Base-by-base conservation (phyloP, 2,888 invertebrate genomes). In the Polymixis flavicincta region DNA sequence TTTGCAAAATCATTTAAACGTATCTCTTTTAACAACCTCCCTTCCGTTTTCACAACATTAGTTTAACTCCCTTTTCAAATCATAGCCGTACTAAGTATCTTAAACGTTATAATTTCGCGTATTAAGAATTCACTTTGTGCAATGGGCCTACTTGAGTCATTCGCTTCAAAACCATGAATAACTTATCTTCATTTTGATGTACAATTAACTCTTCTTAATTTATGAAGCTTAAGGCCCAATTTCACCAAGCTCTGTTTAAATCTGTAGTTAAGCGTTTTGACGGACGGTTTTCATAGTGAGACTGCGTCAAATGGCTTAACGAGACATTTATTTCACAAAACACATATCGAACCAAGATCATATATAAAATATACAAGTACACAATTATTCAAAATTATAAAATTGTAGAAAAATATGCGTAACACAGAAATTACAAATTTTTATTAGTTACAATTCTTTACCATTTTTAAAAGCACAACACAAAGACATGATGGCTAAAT, bases 91-190 rank as follows among this genome's bases (percentile, higher is more conserved):
- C 67, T 72, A 59, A 78, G 69, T 70, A 74, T 73, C 81, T 81
- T 85, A 85, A 87, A 75, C 76, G 85, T 68, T 52, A 71, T 83
- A 85, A 85, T 82, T 77, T 78, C 71, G 37, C 19, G 71, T 83
- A 88, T 88, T 88, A 87, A 84, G 74, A 64, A 89, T 89, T 89
- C 89, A 82, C 88, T 89, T 89, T 89, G 84, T 86, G 84, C 85
- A 86, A 71, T 75, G 66, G 74, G 80, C 80, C 79, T 86, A 78
- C 50, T 71, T 45, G 48, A 77, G 80, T 69, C 72, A 78, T 82
- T 84, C 48, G 57, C 84, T 82, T 75, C 60, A 42, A 59, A 69
- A 52, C 65, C 74, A 86, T 87, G 84, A 86, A 86, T 87, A 84
- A 83, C 71, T 85, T 78, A 87, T 80, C 76, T 54, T 45, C 76